These are phyloP conservation scores for Pongo abelii DNA, from an alignment of 2,113 vertebrate genomes.

Conservation along the genomic window DNA sequence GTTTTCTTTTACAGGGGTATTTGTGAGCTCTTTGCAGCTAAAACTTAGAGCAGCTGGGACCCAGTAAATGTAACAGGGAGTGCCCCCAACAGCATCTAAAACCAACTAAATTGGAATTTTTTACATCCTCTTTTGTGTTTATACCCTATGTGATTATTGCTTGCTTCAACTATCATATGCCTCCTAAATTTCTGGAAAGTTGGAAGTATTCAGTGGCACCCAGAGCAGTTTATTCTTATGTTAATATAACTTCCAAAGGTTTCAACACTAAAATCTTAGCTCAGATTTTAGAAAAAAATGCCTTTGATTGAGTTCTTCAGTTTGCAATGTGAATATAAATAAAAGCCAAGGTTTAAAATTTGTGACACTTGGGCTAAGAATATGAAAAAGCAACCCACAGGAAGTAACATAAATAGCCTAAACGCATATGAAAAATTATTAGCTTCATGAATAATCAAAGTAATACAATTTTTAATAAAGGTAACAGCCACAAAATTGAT, in stretches of 20 bases:
- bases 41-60: neutral
- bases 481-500: neutral
- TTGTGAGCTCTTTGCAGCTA: neutral
- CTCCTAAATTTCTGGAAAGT: neutral
- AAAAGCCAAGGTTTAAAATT: neutral
- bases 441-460: neutral
- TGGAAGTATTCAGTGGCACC: neutral
- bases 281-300: neutral
- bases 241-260: neutral
- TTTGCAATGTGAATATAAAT: neutral
- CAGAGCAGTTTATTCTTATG: neutral
- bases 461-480: neutral
- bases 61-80: neutral
- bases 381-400: neutral
- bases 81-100: neutral
- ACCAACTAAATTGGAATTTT: neutral
- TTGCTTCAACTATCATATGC: neutral
- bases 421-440: neutral
- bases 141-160: neutral
- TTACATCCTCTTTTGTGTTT: neutral
- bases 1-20: too few relatives aligned
- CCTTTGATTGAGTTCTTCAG: neutral
- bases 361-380: neutral
- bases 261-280: neutral
- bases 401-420: neutral